A percentile compares a stretch with the other conserved stretches of the same genome.
These are phyloP conservation scores for Brachyalestes nurse DNA, from an alignment of 2,797 vertebrate genomes.

Conservation along the genomic window DNA sequence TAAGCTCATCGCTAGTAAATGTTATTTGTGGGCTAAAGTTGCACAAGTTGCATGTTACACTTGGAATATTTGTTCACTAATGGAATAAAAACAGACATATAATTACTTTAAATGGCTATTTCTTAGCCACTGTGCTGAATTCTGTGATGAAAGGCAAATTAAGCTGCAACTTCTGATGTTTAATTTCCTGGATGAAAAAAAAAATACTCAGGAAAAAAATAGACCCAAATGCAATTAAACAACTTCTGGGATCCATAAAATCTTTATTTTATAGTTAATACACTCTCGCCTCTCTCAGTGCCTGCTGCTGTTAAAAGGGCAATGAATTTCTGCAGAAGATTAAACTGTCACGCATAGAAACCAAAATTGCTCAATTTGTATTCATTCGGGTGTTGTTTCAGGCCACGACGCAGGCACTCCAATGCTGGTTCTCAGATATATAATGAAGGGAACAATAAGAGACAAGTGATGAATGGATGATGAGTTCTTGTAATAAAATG, in stretches of 20 bases:
- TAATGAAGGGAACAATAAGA: constrained; percentile 2
- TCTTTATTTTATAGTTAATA: constrained; percentile 59
- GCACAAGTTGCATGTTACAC: neutral
- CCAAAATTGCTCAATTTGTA: constrained; percentile 34
- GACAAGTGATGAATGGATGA: neutral
- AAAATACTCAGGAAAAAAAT: constrained; percentile 41
- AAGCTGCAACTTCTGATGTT: constrained; percentile 37
- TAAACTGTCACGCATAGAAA: constrained; percentile 41
- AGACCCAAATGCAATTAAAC: constrained; percentile 40
- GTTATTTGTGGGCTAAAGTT: neutral
- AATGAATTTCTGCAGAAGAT: constrained; percentile 58
- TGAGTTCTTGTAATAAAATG: neutral
- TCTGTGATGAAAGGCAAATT: constrained; percentile 39
- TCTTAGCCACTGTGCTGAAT: neutral
- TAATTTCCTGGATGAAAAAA: constrained; percentile 29
- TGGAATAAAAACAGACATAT: neutral
- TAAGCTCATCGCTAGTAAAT: neutral
- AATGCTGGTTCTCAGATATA: constrained; percentile 11
- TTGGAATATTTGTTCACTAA: neutral
- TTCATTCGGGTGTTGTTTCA: constrained; percentile 25
- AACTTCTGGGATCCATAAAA: constrained; percentile 43
- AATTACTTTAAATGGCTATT: constrained; percentile 24
- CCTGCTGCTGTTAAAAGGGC: constrained; percentile 55
- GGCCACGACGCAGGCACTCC: constrained; percentile 18
- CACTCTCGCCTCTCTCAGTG: constrained; percentile 36